Percentiles rank a stretch among this genome's conserved stretches.
Conservation (phyloP, 2,113 vertebrate species). For the Engraulis encrasicolus region DNA sequence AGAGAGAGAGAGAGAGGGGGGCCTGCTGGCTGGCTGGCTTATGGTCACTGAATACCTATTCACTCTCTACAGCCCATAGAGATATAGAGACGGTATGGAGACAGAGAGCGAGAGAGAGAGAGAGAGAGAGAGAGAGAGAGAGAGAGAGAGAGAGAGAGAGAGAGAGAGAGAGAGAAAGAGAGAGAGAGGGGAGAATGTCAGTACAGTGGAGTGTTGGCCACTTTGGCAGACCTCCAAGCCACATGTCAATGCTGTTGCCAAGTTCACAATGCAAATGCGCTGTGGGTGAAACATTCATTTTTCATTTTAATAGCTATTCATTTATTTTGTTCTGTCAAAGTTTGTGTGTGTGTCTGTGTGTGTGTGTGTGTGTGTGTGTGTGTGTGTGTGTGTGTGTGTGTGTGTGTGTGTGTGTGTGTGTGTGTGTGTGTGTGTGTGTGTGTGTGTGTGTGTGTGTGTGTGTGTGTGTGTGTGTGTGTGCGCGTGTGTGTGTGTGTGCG, state of each 20-base stretch:
- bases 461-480: background rate
- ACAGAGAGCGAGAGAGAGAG: no score
- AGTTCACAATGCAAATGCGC: background rate
- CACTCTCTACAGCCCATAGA: background rate
- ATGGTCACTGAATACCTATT: background rate
- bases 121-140: no score
- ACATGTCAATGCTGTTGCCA: background rate
- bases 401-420: no score
- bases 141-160: no score
- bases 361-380: slow-evolving; percentile 12
- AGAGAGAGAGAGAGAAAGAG: no score
- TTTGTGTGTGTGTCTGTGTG: background rate
- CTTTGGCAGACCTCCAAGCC: background rate
- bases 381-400: background rate
- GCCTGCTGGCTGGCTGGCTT: no score
- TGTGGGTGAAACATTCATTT: background rate
- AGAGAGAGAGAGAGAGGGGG: no score
- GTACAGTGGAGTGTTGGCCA: background rate
- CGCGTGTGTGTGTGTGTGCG: background rate
- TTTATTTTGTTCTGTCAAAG: background rate
- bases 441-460: background rate
- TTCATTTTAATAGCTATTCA: background rate
- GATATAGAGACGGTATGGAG: no score
- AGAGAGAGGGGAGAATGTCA: no score
- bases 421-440: background rate